phyloP scores from a whole-genome alignment of 2,888 invertebrate genomes.

The Oxystoma pomonae region DNA sequence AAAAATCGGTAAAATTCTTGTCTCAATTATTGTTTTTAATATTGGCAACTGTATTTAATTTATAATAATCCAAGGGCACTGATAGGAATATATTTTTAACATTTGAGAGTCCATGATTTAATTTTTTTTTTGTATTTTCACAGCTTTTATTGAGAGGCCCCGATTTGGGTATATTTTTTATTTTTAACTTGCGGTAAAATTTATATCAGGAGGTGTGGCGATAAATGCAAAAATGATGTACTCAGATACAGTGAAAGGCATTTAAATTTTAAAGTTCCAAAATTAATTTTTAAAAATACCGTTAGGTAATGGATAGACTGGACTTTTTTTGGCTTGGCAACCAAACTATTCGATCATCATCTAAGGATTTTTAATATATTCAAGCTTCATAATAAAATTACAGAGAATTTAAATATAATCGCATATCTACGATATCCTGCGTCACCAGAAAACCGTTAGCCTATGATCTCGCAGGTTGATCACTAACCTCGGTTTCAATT shows the following conservation, averaged over 20 bases:
- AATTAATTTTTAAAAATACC: neutral
- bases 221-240: neutral
- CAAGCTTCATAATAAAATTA: neutral
- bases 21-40: no score
- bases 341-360: neutral
- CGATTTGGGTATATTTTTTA: neutral
- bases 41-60: no score
- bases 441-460: neutral
- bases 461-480: neutral
- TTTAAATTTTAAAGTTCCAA: neutral
- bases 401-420: neutral
- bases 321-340: neutral
- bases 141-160: neutral
- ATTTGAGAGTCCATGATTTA: neutral
- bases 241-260: neutral
- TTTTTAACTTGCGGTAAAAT: neutral
- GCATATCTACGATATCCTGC: neutral
- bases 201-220: neutral
- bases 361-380: neutral
- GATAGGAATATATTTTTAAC: neutral
- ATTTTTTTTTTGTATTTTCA: no score
- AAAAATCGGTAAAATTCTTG: no score
- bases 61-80: neutral
- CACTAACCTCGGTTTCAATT: no score
- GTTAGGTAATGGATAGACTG: neutral